Percentiles rank a stretch among this genome's conserved stretches.
These are phyloP conservation scores for Parauchenoglanis ngamensis DNA, from an alignment of 2,797 vertebrate species.

Conservation along the genomic window DNA sequence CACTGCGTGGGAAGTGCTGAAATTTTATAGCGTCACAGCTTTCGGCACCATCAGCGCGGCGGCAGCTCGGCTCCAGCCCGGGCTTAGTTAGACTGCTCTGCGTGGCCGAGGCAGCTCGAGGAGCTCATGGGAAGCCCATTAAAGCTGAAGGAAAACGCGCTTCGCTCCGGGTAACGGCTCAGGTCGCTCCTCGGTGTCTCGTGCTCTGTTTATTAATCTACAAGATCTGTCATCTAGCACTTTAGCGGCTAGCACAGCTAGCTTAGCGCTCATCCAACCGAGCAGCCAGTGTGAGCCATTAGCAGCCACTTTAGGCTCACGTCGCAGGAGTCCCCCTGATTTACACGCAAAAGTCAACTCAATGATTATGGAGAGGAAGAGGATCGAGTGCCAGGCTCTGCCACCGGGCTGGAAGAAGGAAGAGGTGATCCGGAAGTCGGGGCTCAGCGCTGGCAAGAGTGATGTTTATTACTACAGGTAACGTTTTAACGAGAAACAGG, in stretches of 20 bases:
- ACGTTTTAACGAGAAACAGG: not conserved
- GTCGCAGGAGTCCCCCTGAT: conserved; percentile 42
- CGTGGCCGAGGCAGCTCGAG: not conserved
- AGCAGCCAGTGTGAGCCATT: conserved; percentile 28
- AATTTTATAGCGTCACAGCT: conserved; percentile 63
- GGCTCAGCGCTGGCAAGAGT: conserved; percentile 89
- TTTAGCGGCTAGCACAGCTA: conserved; percentile 34
- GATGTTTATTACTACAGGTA: conserved; percentile 90
- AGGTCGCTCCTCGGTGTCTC: not conserved
- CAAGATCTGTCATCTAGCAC: conserved; percentile 25
- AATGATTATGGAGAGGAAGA: conserved; percentile 84
- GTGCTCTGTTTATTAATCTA: not conserved
- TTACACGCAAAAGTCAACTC: conserved; percentile 40
- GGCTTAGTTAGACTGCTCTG: too few relatives aligned
- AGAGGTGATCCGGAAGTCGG: conserved; percentile 96
- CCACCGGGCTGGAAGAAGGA: conserved; percentile 96
- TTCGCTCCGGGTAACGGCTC: not conserved
- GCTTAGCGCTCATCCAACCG: conserved; percentile 33
- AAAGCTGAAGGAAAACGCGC: not conserved
- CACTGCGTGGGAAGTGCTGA: conserved; percentile 58
- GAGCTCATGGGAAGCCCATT: not conserved
- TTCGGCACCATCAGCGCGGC: conserved; percentile 22
- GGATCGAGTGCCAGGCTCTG: conserved; percentile 88
- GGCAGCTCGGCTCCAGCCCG: not conserved
- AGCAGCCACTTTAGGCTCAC: conserved; percentile 33